phyloP scores from a whole-genome alignment of 2,888 invertebrate genomes.

The Hipparchia sbordonii region DNA sequence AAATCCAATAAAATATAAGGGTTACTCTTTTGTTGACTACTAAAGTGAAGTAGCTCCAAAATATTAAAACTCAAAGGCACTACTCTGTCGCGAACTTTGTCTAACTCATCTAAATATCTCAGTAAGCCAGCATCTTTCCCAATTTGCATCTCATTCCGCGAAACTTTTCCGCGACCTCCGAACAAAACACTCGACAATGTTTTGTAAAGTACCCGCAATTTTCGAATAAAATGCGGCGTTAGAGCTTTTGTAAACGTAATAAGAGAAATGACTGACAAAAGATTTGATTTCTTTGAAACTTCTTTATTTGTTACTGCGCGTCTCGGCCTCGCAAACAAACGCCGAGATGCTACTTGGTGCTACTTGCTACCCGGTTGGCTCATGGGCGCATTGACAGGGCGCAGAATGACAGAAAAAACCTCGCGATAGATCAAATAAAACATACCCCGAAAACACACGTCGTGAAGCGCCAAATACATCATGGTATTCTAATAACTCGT shows the following conservation, averaged over 20 bases:
- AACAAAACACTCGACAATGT: not conserved
- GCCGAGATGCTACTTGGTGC: no score
- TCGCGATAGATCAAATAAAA: no score
- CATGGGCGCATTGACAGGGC: no score
- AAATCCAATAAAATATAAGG: no score
- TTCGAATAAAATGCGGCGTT: slow-evolving; percentile 5
- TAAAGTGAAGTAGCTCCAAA: not conserved
- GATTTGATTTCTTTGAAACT: not conserved
- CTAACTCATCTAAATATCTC: slow-evolving; percentile 9
- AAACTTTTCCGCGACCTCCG: not conserved
- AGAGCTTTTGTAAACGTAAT: not conserved
- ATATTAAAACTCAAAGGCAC: slow-evolving; percentile 3
- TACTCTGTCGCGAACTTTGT: slow-evolving; percentile 1
- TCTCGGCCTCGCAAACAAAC: no score
- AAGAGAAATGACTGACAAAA: not conserved
- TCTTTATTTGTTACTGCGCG: not conserved
- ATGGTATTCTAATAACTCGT: no score
- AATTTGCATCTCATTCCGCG: slow-evolving; percentile 13
- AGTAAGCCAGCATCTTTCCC: not conserved
- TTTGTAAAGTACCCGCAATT: not conserved
- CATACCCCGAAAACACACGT: no score
- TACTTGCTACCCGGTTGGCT: no score
- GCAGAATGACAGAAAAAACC: no score
- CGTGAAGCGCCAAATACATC: no score
- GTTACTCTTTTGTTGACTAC: not conserved